Conservation (phyloP, 2,888 invertebrate genomes). For the Blomia tropicalis region DNA sequence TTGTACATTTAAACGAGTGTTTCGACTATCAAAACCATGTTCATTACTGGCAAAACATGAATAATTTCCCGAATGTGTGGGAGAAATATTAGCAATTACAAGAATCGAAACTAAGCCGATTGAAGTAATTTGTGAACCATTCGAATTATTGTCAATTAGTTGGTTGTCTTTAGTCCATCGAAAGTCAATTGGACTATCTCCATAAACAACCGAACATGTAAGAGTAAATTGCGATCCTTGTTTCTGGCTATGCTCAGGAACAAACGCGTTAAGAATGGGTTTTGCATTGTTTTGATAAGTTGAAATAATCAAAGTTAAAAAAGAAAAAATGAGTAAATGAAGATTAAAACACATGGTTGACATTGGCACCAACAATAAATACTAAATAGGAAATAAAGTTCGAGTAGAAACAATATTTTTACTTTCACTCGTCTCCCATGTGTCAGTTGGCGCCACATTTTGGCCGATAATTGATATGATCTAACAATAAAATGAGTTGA, state of each 20-base stretch:
- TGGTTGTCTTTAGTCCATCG: neutral
- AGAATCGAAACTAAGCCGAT: slow-evolving; percentile 22
- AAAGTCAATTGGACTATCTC: neutral
- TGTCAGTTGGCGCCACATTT: slow-evolving; percentile 10
- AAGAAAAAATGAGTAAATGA: neutral
- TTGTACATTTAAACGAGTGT: neutral
- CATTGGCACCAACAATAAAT: no score
- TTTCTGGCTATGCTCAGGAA: neutral
- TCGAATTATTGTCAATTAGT: neutral
- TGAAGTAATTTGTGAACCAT: neutral
- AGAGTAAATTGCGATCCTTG: neutral
- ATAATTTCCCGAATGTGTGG: slow-evolving; percentile 27
- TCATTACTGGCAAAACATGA: slow-evolving; percentile 27
- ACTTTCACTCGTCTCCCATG: neutral
- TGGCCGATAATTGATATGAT: neutral
- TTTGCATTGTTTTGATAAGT: neutral
- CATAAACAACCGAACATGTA: neutral
- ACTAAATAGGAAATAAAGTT: no score
- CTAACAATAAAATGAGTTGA: no score
- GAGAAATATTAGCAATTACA: slow-evolving; percentile 21
- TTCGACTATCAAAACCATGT: slow-evolving; percentile 9
- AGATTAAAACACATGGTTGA: neutral
- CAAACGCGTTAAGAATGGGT: neutral
- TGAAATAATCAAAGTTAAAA: neutral
- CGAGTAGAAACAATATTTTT: no score